Base-by-base conservation (phyloP, 2,888 invertebrate species). In the Drosophila basisetae region DNA sequence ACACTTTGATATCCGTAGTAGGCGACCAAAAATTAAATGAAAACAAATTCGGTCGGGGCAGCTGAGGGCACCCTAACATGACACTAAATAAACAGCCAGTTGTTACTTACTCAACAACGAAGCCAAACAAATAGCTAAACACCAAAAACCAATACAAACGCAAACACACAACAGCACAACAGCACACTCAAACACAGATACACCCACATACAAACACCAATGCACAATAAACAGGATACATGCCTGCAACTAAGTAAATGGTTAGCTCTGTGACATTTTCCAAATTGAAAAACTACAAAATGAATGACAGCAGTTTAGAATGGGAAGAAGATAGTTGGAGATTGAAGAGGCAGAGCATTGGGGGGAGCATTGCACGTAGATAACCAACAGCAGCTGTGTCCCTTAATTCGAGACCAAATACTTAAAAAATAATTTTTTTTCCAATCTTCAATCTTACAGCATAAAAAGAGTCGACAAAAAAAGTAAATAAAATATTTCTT, bases 271-370 rank as follows among this genome's bases (percentile, higher is more conserved):
- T 90, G 89, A 90, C 87, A 87, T 89, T 87, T 81, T 86, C 87
- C 70, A 89, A 87, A 90, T 90, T 90, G 87, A 87, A 87, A 89
- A 90, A 90, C 84, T 90, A 83, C 87, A 86, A 87, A 90, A 90
- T 86, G 89, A 87, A 81, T 90, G 91, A 87, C 87, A 89, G 77
- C 82, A 86, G 91, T 83, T 90, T 83, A 90, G 79, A 79, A 75
- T 71, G 67, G 28, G 53, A 41, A 67, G 52, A 63, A 52, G 33
- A 13, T 3, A 11, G 39, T 7, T 65, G 30, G 47, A 30, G 58
- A 35, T 33, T 22, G 22, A 22, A 43, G 18, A 62, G 39, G 56
- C 35, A 30, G n/a, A 53, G 30, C 31, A 31, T 9, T 31, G 6
- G 60, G 47, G 59, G 37, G 68, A 52, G 54, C 30, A 31, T 25